Evolutionary conservation across 2,888 invertebrate genomes (phyloP).

Genomic region (Xanthorhoe designata): DNA sequence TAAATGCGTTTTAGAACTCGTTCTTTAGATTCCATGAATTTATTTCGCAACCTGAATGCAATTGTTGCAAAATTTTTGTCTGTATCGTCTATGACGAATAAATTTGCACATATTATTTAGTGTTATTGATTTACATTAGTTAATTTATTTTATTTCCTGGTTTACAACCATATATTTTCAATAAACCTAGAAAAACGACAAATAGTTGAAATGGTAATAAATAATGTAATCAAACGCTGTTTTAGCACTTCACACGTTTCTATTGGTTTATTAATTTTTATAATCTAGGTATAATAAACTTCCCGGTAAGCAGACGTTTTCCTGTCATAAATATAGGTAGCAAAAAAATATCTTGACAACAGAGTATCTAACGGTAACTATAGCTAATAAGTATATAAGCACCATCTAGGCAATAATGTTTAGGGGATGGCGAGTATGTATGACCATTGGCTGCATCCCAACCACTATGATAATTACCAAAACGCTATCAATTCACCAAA

Average conservation of each 20-base stretch:
- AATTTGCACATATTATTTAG: constrained; percentile 3
- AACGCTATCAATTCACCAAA: too few species aligned
- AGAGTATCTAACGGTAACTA: too few species aligned
- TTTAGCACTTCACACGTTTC: not conserved
- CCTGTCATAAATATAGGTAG: too few species aligned
- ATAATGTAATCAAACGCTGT: not conserved
- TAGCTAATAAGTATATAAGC: too few species aligned
- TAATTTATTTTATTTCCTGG: constrained; percentile 5
- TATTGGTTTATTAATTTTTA: not conserved
- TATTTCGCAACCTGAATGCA: constrained; percentile 13
- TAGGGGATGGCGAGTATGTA: too few species aligned
- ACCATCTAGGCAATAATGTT: too few species aligned
- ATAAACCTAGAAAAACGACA: not conserved
- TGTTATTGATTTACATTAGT: constrained; percentile 1
- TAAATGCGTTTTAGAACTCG: constrained; percentile 14
- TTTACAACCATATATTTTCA: not conserved
- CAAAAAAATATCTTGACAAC: too few species aligned
- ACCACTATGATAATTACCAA: too few species aligned
- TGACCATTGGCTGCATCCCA: too few species aligned
- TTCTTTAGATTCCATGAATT: constrained; percentile 6
- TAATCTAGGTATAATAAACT: too few species aligned
- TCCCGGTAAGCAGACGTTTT: too few species aligned
- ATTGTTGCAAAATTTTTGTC: constrained; percentile 10
- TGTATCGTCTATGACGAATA: constrained; percentile 3
- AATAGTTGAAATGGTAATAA: not conserved